phyloP scores from a whole-genome alignment of 2,113 vertebrate genomes.

The Natator depressus region DNA sequence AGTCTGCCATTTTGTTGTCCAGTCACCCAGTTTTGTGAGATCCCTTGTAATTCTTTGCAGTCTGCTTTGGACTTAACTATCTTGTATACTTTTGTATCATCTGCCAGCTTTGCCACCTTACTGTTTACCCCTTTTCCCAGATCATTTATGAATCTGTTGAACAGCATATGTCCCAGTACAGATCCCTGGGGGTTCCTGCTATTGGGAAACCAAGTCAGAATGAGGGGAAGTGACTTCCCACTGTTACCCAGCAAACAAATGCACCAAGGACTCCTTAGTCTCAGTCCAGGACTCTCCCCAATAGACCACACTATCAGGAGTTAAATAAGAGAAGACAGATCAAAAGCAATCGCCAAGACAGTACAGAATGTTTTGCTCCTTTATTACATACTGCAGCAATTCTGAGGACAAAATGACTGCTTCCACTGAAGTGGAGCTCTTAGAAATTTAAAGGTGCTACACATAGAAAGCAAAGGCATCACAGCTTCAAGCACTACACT shows the following conservation, averaged over 20 bases:
- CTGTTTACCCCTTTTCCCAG: no score
- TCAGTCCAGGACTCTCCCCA: background rate
- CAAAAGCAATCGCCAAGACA: background rate
- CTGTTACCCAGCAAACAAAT: background rate
- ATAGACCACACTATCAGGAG: background rate
- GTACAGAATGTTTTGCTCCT: background rate
- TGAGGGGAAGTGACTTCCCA: background rate
- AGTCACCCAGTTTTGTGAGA: no score
- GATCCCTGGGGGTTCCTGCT: no score
- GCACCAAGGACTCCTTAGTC: background rate
- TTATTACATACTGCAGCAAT: background rate
- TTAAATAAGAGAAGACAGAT: background rate
- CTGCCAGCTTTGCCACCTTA: no score
- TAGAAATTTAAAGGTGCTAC: slow-evolving; percentile 11
- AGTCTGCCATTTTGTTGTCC: no score
- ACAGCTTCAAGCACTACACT: slow-evolving; percentile 14
- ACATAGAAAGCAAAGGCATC: slow-evolving; percentile 17
- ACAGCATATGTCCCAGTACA: no score
- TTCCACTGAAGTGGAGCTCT: background rate
- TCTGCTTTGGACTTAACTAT: no score
- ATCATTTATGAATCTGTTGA: no score
- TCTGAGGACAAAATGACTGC: background rate
- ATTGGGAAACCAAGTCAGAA: background rate
- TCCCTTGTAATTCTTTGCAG: no score
- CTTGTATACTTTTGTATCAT: no score